Evolutionary conservation across 2,888 invertebrate species (phyloP).

Genomic region (Cerastoderma edule): DNA sequence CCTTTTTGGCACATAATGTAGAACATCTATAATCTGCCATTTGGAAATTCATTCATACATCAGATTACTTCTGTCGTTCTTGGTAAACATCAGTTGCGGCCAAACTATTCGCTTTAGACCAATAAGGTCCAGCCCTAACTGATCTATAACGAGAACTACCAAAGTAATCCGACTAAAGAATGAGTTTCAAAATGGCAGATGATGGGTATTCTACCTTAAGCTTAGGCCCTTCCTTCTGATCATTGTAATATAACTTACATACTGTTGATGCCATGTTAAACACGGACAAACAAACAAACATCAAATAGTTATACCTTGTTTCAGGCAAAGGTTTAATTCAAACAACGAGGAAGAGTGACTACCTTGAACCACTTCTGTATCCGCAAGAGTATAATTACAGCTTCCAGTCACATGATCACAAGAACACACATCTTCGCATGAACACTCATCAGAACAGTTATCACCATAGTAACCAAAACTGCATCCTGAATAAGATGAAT

Average conservation of each 20-base stretch:
- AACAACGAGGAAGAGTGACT: neutral
- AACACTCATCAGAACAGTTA: slow-evolving; percentile 72
- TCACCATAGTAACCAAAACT: slow-evolving; percentile 76
- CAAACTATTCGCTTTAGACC: too few species aligned
- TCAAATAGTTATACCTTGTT: neutral
- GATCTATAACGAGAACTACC: too few species aligned
- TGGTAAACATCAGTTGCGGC: too few species aligned
- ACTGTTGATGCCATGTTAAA: neutral
- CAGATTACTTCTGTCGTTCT: too few species aligned
- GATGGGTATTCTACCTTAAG: neutral
- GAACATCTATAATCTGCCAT: too few species aligned
- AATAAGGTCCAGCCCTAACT: too few species aligned
- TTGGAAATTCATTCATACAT: too few species aligned
- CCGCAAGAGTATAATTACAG: slow-evolving; percentile 72
- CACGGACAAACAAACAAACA: neutral
- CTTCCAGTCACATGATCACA: slow-evolving; percentile 79
- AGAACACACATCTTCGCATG: slow-evolving; percentile 72
- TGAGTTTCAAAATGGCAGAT: neutral
- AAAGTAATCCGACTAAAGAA: neutral
- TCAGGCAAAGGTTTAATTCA: neutral
- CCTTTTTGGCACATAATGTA: too few species aligned
- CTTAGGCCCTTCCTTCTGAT: neutral
- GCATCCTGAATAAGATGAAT: slow-evolving; percentile 77
- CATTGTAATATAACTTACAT: neutral
- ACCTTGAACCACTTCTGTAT: slow-evolving; percentile 34